phyloP scores from a whole-genome alignment of 2,888 invertebrate species.

The Platycheirus albimanus region DNA sequence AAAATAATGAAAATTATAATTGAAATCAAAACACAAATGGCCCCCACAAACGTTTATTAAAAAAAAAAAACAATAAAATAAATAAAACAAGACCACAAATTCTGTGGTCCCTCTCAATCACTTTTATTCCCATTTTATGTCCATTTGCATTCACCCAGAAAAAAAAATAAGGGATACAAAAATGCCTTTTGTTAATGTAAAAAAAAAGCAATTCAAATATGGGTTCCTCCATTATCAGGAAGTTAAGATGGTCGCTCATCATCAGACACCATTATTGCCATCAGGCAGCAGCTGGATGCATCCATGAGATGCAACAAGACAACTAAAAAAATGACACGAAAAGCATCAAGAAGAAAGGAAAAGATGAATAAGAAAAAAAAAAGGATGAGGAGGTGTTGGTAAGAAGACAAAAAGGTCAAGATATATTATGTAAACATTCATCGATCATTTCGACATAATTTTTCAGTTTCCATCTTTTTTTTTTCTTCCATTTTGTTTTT shows the following conservation, averaged over 20 bases:
- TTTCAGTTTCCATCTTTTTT: conserved; percentile 34
- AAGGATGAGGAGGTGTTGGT: conserved; percentile 25
- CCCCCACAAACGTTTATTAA: conserved; percentile 54
- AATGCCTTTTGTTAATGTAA: conserved; percentile 56
- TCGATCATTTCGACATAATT: conserved; percentile 72
- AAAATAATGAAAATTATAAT: conserved; percentile 35
- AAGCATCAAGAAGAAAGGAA: conserved; percentile 18
- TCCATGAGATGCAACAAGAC: conserved; percentile 52
- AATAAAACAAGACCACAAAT: neutral
- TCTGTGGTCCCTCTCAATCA: conserved; percentile 33
- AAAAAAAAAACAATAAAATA: conserved; percentile 34
- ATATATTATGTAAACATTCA: conserved; percentile 73
- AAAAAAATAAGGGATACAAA: conserved; percentile 32
- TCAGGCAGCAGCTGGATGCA: conserved; percentile 62
- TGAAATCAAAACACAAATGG: conserved; percentile 69
- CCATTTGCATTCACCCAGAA: conserved; percentile 30
- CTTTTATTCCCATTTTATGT: conserved; percentile 30
- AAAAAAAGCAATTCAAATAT: conserved; percentile 56
- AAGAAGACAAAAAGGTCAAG: conserved; percentile 65
- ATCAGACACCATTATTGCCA: conserved; percentile 17
- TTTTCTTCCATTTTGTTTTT: conserved; percentile 6
- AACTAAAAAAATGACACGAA: conserved; percentile 18
- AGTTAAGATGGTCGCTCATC: conserved; percentile 30
- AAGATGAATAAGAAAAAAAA: conserved; percentile 2
- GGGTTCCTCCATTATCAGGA: conserved; percentile 55